Evolutionary conservation across 2,113 vertebrate genomes (phyloP), one percentile per base, ranked within the genome.

Genomic region (Suncus etruscus): DNA sequence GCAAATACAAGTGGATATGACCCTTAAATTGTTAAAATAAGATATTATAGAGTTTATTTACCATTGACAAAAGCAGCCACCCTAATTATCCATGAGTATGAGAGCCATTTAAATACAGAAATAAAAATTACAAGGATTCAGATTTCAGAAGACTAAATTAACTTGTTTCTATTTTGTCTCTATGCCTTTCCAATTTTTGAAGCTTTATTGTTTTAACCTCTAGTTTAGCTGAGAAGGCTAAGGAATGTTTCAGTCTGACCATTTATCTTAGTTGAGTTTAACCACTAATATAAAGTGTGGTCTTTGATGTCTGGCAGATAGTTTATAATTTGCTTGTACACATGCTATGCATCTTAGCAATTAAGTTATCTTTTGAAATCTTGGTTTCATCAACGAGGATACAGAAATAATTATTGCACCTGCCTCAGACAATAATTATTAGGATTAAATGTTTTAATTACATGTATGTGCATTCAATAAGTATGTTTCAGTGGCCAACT

Each of bases 311-410:
- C 1, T 86, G 20, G 32, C 14, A 29, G 6, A 0, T 11, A 29
- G 6, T 0, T 11, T 70, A 4, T 93, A 32, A 39, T 39, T 39
- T 39, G 20, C 24, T 32, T 82, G 11, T 1, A 83, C 83, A 73
- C 11, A 51, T 22, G 80, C 9, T 66, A 6, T 79, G n/a, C 8
- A 51, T 2, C 9, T 82, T 10, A 20, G 45, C 18, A 77, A 47
- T 69, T 94, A 32, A 89, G 32, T 78, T 63, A 87, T 14, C 50
- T 83, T 90, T 76, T 86, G 48, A 94, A 92, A 87, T 83, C 20
- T 83, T 65, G 5, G 9, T 86, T 94, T 80, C 4, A 29, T 83
- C 20, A 11, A 77, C 48, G 51, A 6, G 68, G 15, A 58, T 58
- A 76, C 0, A 63, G n/a, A 87, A 65, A 69, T 78, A 68, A 50